Conservation (phyloP, 2,113 vertebrate genomes). For the Cacatua alba region DNA sequence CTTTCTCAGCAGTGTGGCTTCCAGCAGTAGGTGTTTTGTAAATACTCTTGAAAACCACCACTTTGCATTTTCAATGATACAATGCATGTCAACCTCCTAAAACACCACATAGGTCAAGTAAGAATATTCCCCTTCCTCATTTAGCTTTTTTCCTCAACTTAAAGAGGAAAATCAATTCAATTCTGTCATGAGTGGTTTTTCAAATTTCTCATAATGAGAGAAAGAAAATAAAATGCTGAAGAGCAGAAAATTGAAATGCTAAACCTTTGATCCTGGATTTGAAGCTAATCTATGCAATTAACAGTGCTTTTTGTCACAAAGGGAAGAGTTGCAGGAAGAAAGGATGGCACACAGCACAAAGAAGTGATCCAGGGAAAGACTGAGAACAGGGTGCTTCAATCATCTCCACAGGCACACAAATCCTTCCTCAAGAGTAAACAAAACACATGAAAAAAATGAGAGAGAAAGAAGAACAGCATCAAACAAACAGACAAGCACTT, state of each 20-base stretch:
- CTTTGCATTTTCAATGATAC: background rate
- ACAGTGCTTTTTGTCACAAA: background rate
- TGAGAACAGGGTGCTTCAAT: background rate
- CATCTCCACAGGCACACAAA: background rate
- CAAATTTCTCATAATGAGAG: background rate
- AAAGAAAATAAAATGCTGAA: constrained; percentile 18
- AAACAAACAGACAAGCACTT: background rate
- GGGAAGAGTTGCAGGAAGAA: background rate
- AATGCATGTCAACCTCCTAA: background rate
- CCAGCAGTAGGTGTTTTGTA: background rate
- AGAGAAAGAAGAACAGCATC: background rate
- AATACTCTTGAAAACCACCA: background rate
- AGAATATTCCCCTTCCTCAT: background rate
- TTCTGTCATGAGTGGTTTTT: background rate
- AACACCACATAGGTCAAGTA: background rate
- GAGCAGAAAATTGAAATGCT: constrained; percentile 17
- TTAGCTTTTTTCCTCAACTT: background rate
- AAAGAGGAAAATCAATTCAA: background rate
- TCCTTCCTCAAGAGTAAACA: background rate
- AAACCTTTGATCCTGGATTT: constrained; percentile 1
- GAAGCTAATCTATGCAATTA: constrained; percentile 12
- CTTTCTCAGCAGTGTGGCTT: background rate
- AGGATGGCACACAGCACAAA: background rate
- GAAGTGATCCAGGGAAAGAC: background rate
- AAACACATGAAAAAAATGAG: background rate